Evolutionary conservation across 2,888 invertebrate species (phyloP).

Genomic region (Chaetogeoica ovagalla): DNA sequence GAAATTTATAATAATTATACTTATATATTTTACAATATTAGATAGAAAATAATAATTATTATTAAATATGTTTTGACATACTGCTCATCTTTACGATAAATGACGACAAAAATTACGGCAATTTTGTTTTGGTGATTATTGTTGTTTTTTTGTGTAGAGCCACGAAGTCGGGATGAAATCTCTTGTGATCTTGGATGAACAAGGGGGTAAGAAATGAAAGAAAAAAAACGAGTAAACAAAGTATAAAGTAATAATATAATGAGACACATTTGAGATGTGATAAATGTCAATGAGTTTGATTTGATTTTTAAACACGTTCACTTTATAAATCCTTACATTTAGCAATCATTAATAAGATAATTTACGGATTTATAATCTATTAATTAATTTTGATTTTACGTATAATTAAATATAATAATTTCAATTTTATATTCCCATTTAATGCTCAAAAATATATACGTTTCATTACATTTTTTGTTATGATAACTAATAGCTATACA

Average conservation of each 20-base stretch:
- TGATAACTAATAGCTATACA: background rate
- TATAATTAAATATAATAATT: background rate
- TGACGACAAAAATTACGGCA: background rate
- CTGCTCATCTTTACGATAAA: slow-evolving; percentile 34
- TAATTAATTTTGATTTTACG: background rate
- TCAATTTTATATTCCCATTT: background rate
- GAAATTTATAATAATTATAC: slow-evolving; percentile 13
- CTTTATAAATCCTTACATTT: background rate
- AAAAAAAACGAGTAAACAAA: slow-evolving; percentile 32
- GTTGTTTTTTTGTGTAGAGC: slow-evolving; percentile 74
- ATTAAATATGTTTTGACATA: slow-evolving; percentile 35
- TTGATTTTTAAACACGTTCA: background rate
- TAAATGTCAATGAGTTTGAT: slow-evolving; percentile 21
- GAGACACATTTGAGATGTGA: background rate
- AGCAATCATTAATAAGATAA: background rate
- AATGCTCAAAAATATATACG: background rate
- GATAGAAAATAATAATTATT: slow-evolving; percentile 36
- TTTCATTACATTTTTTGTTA: background rate
- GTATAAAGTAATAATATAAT: slow-evolving; percentile 30
- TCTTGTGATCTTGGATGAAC: slow-evolving; percentile 99
- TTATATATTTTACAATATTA: slow-evolving; percentile 12
- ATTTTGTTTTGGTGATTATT: slow-evolving; percentile 38
- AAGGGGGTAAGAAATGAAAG: slow-evolving; percentile 89
- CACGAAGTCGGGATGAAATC: slow-evolving; percentile 99
- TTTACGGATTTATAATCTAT: background rate